phyloP scores from a whole-genome alignment of 2,888 invertebrate genomes.

The Timandra comae region DNA sequence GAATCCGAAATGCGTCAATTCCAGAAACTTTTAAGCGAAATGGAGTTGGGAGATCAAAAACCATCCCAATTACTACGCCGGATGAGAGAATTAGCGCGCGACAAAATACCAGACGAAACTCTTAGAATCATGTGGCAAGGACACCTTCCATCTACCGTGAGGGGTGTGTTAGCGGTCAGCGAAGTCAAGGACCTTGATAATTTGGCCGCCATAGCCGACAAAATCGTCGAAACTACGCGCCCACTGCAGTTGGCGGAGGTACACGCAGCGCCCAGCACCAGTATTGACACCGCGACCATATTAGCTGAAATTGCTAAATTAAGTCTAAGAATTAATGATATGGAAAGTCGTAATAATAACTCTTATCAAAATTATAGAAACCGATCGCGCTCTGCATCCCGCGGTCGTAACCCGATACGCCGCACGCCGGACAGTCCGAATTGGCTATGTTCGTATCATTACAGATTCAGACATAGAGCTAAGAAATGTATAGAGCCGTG shows the following conservation, averaged over 20 bases:
- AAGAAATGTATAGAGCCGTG: constrained; percentile 6
- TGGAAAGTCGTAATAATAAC: not conserved
- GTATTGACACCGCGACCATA: no score
- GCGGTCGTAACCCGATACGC: not conserved
- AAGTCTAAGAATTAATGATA: not conserved
- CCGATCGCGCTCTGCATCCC: not conserved
- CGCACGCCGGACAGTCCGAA: constrained; percentile 1
- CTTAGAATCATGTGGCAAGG: constrained; percentile 7
- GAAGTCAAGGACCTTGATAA: constrained; percentile 1
- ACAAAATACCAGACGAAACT: constrained; percentile 8
- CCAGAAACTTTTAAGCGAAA: constrained; percentile 12
- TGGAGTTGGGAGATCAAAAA: constrained; percentile 15
- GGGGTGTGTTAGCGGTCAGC: constrained; percentile 3
- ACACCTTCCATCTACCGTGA: constrained; percentile 4
- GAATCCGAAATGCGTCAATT: constrained; percentile 10
- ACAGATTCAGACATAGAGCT: constrained; percentile 5
- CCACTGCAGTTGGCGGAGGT: no score
- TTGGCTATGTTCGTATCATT: constrained; percentile 8
- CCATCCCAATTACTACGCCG: constrained; percentile 14
- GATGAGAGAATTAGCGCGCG: constrained; percentile 13
- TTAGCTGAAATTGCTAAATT: constrained; percentile 1
- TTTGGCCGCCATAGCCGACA: constrained; percentile 4
- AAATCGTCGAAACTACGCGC: no score
- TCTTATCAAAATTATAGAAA: constrained; percentile 1
- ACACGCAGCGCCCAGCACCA: not conserved